Base-by-base conservation (phyloP, 2,797 vertebrate genomes). In the Orientallactaga sibirica region DNA sequence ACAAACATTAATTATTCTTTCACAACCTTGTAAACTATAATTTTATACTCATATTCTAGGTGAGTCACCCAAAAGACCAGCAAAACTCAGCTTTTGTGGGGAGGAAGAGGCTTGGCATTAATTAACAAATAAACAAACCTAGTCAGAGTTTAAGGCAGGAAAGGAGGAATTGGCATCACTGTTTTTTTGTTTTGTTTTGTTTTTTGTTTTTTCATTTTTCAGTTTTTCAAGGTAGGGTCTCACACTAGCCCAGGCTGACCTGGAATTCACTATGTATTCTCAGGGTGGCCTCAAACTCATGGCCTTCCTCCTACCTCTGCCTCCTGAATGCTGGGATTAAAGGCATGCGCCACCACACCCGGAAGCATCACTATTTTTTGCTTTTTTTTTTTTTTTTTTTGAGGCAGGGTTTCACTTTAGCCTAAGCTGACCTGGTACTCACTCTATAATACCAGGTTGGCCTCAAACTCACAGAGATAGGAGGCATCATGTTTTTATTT, bases 1-100 rank as follows among this genome's bases (percentile, higher is more conserved):
- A 43, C 79, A 95, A 97, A 90, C 93, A 75, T 77, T 96, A 88
- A 97, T 96, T 97, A 97, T 88, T 95, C 93, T 97, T 96, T 88
- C 74, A 92, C 93, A 95, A 94, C 88, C 52, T 84, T 37, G 25
- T 85, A 83, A 95, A 92, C 94, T 97, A 33, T 97, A 94, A 96
- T 95, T 96, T 82, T 92, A 88, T 78, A 88, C 93, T 81, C 80
- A n/a, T 82, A 43, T 41, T 91, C 88, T 71, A 80, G 80, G 91
- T 97, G 96, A 97, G 68, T 97, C 96, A 97, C 79, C 76, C 27
- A 10, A 85, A 92, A 74, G 61, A 95, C 70, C 88, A 94, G 86
- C 73, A 93, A 93, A 86, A 86, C 94, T 91, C 68, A 93, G 86
- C 58, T 68, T 95, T 96, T 92, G 79, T 83, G 61, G 68, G 41